A percentile compares a stretch with the other conserved stretches of the same genome.
These are phyloP conservation scores for Mastacembelus armatus DNA, from an alignment of 2,797 vertebrate species.

Conservation along the genomic window DNA sequence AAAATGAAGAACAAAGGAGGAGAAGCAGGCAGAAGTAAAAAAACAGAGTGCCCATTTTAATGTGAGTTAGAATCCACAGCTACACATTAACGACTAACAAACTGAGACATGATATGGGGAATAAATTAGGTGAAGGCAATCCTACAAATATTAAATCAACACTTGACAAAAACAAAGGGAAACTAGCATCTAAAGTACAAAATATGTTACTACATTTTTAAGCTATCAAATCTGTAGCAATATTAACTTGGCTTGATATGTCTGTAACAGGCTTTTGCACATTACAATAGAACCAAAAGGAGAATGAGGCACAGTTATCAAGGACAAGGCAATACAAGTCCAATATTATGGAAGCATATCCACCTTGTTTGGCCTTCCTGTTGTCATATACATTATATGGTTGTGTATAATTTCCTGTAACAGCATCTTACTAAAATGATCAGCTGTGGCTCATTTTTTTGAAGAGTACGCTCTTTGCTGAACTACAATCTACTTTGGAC, in stretches of 20 bases:
- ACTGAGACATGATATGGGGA: constrained; percentile 17
- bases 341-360: constrained; percentile 45
- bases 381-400: background rate
- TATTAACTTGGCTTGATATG: constrained; percentile 40
- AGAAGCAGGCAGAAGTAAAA: constrained; percentile 15
- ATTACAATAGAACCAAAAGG: constrained; percentile 31
- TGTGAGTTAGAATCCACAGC: constrained; percentile 49
- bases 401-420: background rate
- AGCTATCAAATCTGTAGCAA: constrained; percentile 23
- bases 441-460: background rate
- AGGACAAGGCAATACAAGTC: constrained; percentile 49
- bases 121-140: constrained; percentile 15
- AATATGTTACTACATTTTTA: constrained; percentile 53
- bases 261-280: constrained; percentile 40
- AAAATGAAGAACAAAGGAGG: background rate
- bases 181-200: constrained; percentile 48
- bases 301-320: constrained; percentile 62
- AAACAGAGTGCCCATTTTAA: constrained; percentile 69
- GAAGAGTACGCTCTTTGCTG: background rate
- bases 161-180: constrained; percentile 39
- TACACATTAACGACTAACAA: constrained; percentile 24
- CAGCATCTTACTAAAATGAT: background rate
- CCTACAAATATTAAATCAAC: constrained; percentile 20
- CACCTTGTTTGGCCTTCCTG: constrained; percentile 10
- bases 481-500: background rate